phyloP scores from a whole-genome alignment of 2,797 vertebrate species.

The Tenualosa thibaudeaui region DNA sequence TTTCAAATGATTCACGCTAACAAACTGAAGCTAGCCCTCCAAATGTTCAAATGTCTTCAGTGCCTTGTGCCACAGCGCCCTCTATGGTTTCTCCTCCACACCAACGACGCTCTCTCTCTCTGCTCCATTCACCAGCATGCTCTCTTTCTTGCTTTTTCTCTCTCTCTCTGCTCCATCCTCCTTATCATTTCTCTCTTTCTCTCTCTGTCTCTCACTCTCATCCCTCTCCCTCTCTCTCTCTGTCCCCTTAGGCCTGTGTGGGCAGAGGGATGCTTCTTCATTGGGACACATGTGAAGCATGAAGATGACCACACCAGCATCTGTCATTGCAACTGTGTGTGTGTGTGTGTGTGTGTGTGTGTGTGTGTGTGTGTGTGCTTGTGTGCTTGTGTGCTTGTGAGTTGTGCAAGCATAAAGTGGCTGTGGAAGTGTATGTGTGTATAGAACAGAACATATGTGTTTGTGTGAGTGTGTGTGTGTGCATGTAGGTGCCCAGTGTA shows the following conservation, averaged over 20 bases:
- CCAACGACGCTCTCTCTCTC: not conserved
- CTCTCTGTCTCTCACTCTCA: not conserved
- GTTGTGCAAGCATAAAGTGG: no score
- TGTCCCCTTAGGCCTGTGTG: no score
- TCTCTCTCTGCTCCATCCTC: not conserved
- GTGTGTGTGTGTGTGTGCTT: conserved; percentile 5
- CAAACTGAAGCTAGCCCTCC: no score
- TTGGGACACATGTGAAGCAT: conserved; percentile 12
- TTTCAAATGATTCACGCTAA: no score
- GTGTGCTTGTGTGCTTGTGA: not conserved
- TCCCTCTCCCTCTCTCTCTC: no score
- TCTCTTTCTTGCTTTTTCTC: not conserved
- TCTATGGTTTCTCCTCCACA: no score
- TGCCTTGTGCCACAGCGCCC: no score
- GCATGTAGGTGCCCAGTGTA: not conserved
- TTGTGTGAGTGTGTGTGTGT: conserved; percentile 6
- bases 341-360: conserved; percentile 9
- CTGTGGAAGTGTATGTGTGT: not conserved
- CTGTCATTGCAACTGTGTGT: conserved; percentile 31
- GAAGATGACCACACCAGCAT: conserved; percentile 40
- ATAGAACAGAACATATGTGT: not conserved
- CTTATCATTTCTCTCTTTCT: not conserved
- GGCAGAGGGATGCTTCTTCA: no score
- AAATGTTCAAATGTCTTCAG: no score
- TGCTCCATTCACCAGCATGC: no score